Evolutionary conservation across 1,140 invertebrate species (phyloP), one percentile per base, ranked within the genome.

Genomic region (Drosophila yakuba): DNA sequence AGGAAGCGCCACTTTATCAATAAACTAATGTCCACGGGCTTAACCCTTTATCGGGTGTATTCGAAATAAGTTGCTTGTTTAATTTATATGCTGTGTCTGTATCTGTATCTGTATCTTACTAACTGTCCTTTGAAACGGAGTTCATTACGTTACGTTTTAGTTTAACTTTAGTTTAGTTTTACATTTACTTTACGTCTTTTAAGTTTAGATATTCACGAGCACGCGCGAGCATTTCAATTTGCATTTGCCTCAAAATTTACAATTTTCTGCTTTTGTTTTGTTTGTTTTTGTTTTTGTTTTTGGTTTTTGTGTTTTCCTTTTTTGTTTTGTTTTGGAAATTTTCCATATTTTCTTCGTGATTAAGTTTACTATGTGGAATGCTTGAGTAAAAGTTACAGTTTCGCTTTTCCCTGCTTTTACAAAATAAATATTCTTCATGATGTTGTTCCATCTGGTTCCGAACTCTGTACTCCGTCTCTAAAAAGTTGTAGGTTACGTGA

Each of bases 161-260:
- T 78, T 78, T 80, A 66, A 36, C 35, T 68, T 68, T 72, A 35
- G 35, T 71, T 76, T 38, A 64, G 51, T 64, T 63, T 84, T 84
- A 55, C 48, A 35, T 83, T 63, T 77, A 38, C 23, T 45, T 83
- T 64, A 64, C 61, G 36, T 77, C 50, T n/a, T 60, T 83, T 66
- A 72, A 61, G 38, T 78, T 89, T 89, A 78, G 80, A 80, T 89
- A 89, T 89, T 89, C 84, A 89, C 84, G 84, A 89, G 84, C 84
- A 89, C 84, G 77, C 84, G 77, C 80, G 84, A 89, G 84, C 84
- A 83, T 88, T 79, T 88, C 47, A 59, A 66, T 74, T 80, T 74
- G 67, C 73, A 68, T 81, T 68, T 69, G 35, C 61, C 45, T 60
- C 55, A 67, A 78, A 86, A 78, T 85, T n/a, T 81, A 89, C 78